A percentile compares a stretch with the other conserved stretches of the same genome.
Conservation (phyloP, 2,113 vertebrate species). For the Vulpes vulpes region DNA sequence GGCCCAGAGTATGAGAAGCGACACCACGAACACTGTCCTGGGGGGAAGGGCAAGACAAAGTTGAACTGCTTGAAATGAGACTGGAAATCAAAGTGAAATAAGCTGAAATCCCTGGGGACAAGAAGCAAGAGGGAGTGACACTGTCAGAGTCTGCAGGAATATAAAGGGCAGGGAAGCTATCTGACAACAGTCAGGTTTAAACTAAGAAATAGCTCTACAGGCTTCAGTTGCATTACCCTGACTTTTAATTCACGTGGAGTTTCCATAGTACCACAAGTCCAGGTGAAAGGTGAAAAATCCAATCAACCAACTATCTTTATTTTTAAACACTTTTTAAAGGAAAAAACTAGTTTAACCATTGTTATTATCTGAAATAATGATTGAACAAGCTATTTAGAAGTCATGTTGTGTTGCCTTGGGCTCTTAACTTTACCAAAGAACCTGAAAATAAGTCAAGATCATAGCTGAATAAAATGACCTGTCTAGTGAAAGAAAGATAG, state of each 20-base stretch:
- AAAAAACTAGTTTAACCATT: neutral
- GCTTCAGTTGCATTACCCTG: neutral
- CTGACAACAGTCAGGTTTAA: neutral
- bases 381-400: neutral
- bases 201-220: neutral
- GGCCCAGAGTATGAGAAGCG: neutral
- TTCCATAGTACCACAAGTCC: neutral
- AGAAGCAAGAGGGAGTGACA: neutral
- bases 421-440: neutral
- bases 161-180: neutral
- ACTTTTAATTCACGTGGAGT: neutral
- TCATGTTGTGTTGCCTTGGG: neutral
- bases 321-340: neutral
- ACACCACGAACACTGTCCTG: neutral
- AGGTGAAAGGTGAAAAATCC: neutral
- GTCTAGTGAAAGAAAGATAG: neutral
- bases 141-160: neutral
- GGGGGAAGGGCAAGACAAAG: neutral
- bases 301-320: neutral
- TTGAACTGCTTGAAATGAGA: neutral
- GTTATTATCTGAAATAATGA: slow-evolving; percentile 7
- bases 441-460: neutral
- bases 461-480: neutral
- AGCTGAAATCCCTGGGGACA: neutral
- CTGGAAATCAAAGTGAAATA: slow-evolving; percentile 17